Evolutionary conservation across 2,797 vertebrate species (phyloP).

Genomic region (Steatocranus sp.): DNA sequence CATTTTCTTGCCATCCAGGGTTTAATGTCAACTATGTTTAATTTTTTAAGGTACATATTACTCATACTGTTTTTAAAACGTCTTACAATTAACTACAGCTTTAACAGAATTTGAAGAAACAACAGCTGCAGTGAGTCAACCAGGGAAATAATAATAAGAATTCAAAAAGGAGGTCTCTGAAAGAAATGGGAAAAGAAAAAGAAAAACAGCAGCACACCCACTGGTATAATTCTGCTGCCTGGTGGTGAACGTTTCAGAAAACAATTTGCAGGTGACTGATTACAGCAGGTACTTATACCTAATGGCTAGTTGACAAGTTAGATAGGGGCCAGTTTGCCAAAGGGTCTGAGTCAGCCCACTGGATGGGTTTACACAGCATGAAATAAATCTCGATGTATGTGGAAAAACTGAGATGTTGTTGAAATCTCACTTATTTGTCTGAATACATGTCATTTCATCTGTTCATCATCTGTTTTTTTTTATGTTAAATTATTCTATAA

Average conservation of each 20-base stretch:
- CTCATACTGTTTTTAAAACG: not conserved
- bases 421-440: not conserved
- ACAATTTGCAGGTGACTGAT: not conserved
- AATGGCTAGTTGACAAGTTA: not conserved
- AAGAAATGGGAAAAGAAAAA: not conserved
- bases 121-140: not conserved
- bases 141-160: rapidly evolving
- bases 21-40: not conserved
- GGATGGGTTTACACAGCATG: not conserved
- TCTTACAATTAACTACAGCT: not conserved
- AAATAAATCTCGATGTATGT: not conserved
- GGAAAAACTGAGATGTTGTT: not conserved
- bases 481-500: not conserved
- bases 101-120: not conserved
- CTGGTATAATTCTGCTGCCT: not conserved
- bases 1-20: not conserved
- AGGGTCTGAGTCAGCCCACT: not conserved
- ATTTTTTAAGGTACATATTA: not conserved
- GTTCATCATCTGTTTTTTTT: not conserved
- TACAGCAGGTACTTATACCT: not conserved
- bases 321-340: not conserved
- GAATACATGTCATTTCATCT: not conserved
- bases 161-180: not conserved
- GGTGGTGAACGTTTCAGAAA: not conserved
- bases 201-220: not conserved